These are phyloP conservation scores for Criorhina ranunculi DNA, from an alignment of 2,888 invertebrate species.

Conservation along the genomic window DNA sequence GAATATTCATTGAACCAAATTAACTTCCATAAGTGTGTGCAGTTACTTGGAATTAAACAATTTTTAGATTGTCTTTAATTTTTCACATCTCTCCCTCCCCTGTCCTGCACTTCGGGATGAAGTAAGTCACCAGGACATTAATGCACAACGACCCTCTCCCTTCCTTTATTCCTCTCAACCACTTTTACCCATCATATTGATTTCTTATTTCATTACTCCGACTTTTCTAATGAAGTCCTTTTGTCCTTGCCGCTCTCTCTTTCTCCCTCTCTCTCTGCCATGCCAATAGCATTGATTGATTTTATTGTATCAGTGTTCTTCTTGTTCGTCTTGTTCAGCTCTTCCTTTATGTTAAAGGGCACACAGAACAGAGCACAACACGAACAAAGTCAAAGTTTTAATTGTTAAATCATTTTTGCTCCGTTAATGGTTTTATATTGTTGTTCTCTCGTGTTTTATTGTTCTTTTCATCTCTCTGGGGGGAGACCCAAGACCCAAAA, in stretches of 20 bases:
- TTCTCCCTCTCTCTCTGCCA: neutral
- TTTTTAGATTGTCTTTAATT: constrained; percentile 35
- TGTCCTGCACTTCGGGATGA: neutral
- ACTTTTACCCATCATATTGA: constrained; percentile 46
- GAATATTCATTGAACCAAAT: constrained; percentile 37
- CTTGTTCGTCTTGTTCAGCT: constrained; percentile 1
- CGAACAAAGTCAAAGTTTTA: constrained; percentile 69
- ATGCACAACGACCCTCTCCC: constrained; percentile 8
- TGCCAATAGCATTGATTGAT: constrained; percentile 61
- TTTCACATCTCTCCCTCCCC: constrained; percentile 1
- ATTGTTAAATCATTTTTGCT: constrained; percentile 74
- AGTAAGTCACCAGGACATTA: constrained; percentile 32
- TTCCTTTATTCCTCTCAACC: neutral
- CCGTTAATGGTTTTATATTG: constrained; percentile 76
- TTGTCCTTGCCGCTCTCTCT: constrained; percentile 40
- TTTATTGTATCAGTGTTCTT: constrained; percentile 65
- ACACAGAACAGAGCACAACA: constrained; percentile 29
- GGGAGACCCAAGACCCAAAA: too few species aligned
- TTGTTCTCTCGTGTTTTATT: constrained; percentile 65
- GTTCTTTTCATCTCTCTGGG: constrained; percentile 37
- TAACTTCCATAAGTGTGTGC: constrained; percentile 32
- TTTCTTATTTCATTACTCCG: constrained; percentile 59
- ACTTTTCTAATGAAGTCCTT: constrained; percentile 72
- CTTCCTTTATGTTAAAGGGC: constrained; percentile 27
- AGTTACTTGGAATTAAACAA: constrained; percentile 25